These are phyloP conservation scores for Thunnus thynnus DNA, from an alignment of 2,113 vertebrate genomes.

Conservation along the genomic window DNA sequence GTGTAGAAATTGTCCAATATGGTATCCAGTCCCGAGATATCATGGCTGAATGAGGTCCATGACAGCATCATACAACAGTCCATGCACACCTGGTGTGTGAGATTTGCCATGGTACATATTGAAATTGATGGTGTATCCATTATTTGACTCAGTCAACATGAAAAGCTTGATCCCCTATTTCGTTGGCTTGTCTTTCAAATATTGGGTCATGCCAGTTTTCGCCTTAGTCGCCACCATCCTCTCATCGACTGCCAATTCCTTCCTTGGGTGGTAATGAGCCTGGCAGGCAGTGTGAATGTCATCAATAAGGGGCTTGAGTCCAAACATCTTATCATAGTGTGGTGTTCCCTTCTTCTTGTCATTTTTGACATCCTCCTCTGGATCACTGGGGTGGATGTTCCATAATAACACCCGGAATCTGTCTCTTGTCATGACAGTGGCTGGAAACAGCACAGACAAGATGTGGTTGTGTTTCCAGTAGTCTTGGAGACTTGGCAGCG, in stretches of 20 bases:
- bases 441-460: constrained; percentile 2
- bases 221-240: background rate
- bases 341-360: constrained; percentile 3
- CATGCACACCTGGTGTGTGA: background rate
- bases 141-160: constrained; percentile 9
- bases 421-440: constrained; percentile 6
- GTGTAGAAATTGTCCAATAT: too few relatives aligned
- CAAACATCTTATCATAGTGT: background rate
- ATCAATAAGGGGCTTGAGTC: background rate
- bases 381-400: constrained; percentile 20
- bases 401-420: background rate
- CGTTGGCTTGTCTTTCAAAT: background rate
- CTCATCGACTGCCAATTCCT: background rate
- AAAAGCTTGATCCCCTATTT: background rate
- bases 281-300: background rate
- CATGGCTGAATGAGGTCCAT: background rate
- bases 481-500: background rate
- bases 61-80: background rate
- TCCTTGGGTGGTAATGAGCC: background rate
- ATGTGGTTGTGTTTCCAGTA: constrained; percentile 6
- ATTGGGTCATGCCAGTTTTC: background rate
- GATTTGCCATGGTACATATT: background rate
- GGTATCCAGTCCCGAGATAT: background rate
- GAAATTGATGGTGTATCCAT: background rate
- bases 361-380: background rate